Conservation (phyloP, 2,797 vertebrate genomes). For the Cryptoblepharus egeriae region DNA sequence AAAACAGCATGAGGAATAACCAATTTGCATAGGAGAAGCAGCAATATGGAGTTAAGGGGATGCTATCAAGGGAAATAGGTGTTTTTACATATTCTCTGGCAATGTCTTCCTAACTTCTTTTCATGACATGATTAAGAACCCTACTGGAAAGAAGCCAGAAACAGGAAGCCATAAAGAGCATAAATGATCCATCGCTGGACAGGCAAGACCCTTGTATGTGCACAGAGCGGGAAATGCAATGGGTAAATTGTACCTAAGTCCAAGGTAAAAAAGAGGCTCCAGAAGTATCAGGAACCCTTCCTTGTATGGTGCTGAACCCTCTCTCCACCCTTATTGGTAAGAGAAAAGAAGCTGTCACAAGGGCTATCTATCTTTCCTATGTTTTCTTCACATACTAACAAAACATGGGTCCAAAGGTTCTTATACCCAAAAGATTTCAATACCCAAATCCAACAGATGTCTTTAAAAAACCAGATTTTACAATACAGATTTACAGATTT, state of each 20-base stretch:
- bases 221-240: too few species aligned
- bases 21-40: neutral
- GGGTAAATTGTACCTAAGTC: too few species aligned
- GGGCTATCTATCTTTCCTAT: too few species aligned
- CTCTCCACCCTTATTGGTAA: neutral
- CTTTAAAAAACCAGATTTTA: too few species aligned
- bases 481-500: neutral
- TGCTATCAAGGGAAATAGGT: too few species aligned
- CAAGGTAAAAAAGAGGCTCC: too few species aligned
- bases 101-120: neutral
- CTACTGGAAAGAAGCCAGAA: neutral
- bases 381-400: too few species aligned
- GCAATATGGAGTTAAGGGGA: too few species aligned
- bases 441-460: neutral
- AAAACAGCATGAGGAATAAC: neutral
- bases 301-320: neutral
- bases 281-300: neutral
- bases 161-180: neutral
- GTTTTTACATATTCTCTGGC: neutral
- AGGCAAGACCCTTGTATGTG: too few species aligned
- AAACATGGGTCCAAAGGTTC: too few species aligned
- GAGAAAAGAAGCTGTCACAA: neutral
- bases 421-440: neutral
- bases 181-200: neutral
- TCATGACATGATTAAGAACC: too few species aligned